Conservation (phyloP, 2,797 vertebrate species). For the Chloroceryle amazona region DNA sequence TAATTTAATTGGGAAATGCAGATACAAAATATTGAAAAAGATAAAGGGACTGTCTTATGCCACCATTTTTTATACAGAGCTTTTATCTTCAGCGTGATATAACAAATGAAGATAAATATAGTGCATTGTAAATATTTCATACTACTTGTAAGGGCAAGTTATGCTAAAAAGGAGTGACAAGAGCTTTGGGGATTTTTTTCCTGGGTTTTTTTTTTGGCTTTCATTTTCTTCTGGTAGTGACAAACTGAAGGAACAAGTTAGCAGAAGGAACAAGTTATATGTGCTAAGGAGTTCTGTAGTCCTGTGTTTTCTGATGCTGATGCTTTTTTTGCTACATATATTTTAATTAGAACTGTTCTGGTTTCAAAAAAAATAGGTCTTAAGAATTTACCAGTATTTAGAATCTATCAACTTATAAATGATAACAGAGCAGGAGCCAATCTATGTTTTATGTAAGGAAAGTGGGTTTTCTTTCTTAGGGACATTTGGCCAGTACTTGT, state of each 20-base stretch:
- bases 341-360: slow-evolving; percentile 5
- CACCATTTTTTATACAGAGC: slow-evolving; percentile 36
- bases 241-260: neutral
- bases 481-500: neutral
- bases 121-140: slow-evolving; percentile 62
- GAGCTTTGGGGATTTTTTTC: slow-evolving; percentile 54
- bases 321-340: neutral
- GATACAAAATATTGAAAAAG: slow-evolving; percentile 19
- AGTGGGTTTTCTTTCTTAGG: neutral
- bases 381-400: neutral
- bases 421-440: neutral
- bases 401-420: neutral
- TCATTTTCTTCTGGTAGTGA: neutral
- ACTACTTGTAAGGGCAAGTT: slow-evolving; percentile 19
- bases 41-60: neutral
- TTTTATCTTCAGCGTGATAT: slow-evolving; percentile 51
- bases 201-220: neutral
- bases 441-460: neutral
- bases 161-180: slow-evolving; percentile 45
- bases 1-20: neutral
- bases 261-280: neutral
- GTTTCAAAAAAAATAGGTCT: neutral
- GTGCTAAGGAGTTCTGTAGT: neutral
- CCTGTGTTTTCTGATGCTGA: neutral
- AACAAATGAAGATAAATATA: slow-evolving; percentile 57